Evolutionary conservation across 2,113 vertebrate genomes (phyloP).

Genomic region (Perccottus glenii): DNA sequence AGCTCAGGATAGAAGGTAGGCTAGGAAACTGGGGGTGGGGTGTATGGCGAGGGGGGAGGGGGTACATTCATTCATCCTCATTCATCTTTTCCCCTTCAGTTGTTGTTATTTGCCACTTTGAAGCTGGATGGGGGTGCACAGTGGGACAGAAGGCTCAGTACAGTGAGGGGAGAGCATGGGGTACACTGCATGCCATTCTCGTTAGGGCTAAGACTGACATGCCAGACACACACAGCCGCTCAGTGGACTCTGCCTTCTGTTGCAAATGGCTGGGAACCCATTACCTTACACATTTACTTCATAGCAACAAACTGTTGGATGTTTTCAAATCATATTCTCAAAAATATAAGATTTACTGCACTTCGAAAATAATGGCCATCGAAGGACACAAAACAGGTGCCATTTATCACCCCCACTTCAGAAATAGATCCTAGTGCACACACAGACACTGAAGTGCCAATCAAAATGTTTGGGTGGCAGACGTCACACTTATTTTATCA

Average conservation of each 20-base stretch:
- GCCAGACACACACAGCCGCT: conserved; percentile 50
- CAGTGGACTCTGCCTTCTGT: conserved; percentile 52
- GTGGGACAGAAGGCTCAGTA: conserved; percentile 64
- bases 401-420: conserved; percentile 62
- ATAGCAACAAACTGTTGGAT: not conserved
- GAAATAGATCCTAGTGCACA: conserved; percentile 62
- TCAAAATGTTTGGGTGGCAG: conserved; percentile 33
- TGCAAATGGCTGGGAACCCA: not conserved
- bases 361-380: conserved; percentile 58
- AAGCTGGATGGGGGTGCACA: conserved; percentile 61
- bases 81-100: conserved; percentile 77
- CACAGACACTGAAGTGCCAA: conserved; percentile 7
- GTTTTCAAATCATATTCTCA: conserved; percentile 18
- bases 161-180: conserved; percentile 65
- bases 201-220: conserved; percentile 64
- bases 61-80: conserved; percentile 80
- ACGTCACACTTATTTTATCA: conserved; percentile 33
- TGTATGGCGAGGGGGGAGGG: conserved; percentile 37
- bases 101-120: conserved; percentile 77
- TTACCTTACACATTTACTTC: not conserved
- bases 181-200: conserved; percentile 69
- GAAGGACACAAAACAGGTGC: conserved; percentile 70
- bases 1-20: conserved; percentile 11
- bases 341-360: conserved; percentile 68
- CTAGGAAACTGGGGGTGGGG: conserved; percentile 15